Conservation (phyloP, 2,888 invertebrate species). For the Mayetiola destructor region DNA sequence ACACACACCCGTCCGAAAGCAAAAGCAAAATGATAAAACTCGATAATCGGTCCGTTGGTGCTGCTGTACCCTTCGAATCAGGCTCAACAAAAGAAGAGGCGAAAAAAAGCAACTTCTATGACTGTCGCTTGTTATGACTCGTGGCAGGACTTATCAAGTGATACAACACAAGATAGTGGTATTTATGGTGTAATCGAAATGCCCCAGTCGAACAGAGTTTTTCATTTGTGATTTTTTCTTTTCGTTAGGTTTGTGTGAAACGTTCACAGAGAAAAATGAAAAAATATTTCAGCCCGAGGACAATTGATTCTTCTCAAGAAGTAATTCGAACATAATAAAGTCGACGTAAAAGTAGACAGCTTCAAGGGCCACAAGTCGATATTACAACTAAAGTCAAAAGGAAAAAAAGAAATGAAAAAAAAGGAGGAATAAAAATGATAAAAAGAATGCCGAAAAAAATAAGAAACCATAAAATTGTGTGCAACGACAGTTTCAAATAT, state of each 20-base stretch:
- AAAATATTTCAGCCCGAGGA: neutral
- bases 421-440: neutral
- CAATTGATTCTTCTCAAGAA: neutral
- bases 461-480: neutral
- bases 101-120: too few species aligned
- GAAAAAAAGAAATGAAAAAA: neutral
- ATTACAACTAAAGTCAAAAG: neutral
- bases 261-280: neutral
- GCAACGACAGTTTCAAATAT: neutral
- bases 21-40: neutral
- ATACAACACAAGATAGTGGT: too few species aligned
- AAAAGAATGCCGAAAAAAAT: neutral
- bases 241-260: neutral
- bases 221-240: neutral
- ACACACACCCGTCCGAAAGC: neutral
- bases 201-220: neutral
- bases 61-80: too few species aligned
- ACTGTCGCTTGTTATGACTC: too few species aligned
- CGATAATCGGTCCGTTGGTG: too few species aligned
- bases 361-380: too few species aligned
- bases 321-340: neutral
- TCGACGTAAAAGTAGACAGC: too few species aligned
- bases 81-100: too few species aligned
- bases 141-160: too few species aligned
- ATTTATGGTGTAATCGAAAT: too few species aligned